Base-by-base conservation (phyloP, 2,797 vertebrate genomes). In the Eremophila alpestris region DNA sequence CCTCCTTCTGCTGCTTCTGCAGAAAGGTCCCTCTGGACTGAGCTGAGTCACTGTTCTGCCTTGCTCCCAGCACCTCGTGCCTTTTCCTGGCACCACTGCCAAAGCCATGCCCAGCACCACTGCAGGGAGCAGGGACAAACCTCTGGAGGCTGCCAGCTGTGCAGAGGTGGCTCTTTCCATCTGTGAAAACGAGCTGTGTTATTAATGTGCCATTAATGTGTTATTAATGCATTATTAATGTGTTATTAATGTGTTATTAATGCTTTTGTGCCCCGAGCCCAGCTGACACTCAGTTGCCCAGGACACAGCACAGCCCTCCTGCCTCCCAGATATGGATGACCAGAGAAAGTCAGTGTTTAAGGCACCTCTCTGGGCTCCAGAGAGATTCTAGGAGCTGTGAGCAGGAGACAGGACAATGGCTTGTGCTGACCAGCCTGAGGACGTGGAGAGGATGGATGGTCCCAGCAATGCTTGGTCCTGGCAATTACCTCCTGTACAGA, bases 301-400 rank as follows among this genome's bases (percentile, higher is more conserved):
- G 67, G 48, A 16, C 59, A 17, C 1, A 40, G 81, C 54, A 8
- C 23, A 86, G 52, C 17, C 32, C 58, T 59, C 46, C 70, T 16
- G 70, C 55, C 41, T 18, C 85, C 2, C 5, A 48, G 23, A 18
- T 18, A 11, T 0, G 19, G 46, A 5, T 10, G 16, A 2, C 5
- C 23, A 19, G 40, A 16, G 59, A 58, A 74, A 59, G 16, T 30
- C 9, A 3, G 14, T 0, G 5, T 20, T 29, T 19, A 7, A 38
- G 36, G 36, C 24, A 9, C 11, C 29, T 63, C 7, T 1, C 0
- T 4, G 26, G 5, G 55, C 30, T 11, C 38, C 41, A 8, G 8
- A 40, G 56, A 15, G 2, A 24, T 18, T 69, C 41, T 18, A 0
- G 0, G 1, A 8, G 22, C 1, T 0, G 2, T 5, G 26, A 59